Evolutionary conservation across 2,797 vertebrate genomes (phyloP).

Genomic region (Poecilia gillii): DNA sequence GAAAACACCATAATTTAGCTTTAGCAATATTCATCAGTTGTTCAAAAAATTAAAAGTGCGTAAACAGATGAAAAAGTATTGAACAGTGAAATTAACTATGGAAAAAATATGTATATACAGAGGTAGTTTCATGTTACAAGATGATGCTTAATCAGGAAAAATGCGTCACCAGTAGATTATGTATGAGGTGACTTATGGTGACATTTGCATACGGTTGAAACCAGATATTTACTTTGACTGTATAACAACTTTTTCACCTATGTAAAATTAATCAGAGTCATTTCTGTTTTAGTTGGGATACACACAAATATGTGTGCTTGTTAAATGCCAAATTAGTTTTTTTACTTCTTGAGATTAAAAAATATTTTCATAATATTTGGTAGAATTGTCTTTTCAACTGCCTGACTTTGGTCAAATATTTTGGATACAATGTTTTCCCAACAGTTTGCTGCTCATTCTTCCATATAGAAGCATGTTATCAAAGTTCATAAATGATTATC

Average conservation of each 20-base stretch:
- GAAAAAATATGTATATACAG: neutral
- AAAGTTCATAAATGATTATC: neutral
- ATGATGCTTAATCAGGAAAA: neutral
- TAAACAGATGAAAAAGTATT: neutral
- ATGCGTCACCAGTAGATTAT: neutral
- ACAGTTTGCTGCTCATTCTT: neutral
- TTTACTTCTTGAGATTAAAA: neutral
- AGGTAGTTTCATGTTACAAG: neutral
- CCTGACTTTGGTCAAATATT: neutral
- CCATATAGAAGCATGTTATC: neutral
- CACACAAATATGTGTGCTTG: neutral
- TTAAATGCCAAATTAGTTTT: neutral
- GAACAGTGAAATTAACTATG: neutral
- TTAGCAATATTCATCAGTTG: neutral
- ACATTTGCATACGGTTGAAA: neutral
- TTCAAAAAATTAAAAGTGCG: too few species aligned
- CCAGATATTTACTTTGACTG: neutral
- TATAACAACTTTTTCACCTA: neutral
- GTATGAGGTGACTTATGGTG: neutral
- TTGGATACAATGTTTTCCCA: neutral
- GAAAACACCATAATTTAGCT: neutral
- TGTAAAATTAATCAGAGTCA: neutral
- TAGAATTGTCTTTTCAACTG: neutral
- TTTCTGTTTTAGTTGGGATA: neutral
- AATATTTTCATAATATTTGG: neutral